Evolutionary conservation across 2,797 vertebrate species (phyloP), one percentile per base, ranked within the genome.

Genomic region (Sciaenops ocellatus): DNA sequence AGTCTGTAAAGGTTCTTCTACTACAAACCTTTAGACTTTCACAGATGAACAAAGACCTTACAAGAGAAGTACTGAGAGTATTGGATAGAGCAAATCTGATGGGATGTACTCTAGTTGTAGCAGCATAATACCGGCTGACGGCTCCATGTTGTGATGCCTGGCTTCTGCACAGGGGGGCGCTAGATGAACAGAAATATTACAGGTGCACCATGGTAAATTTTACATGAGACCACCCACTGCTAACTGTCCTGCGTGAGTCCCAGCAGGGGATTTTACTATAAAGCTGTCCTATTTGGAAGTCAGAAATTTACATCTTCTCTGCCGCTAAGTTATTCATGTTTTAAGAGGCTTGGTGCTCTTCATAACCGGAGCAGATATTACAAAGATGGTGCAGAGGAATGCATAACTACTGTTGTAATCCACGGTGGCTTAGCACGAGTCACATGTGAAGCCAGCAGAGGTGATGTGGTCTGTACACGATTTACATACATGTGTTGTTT

Each of bases 101-200:
- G 16, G 30, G n/a, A 30, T 66, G 0, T 52, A 1, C 34, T 41
- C 6, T 0, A 28, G 22, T 4, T 28, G 7, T 17, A 28, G 22
- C 6, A 18, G 1, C 6, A 18, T 75, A 1, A 70, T 48, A 67
- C 17, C 3, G 6, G 44, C 22, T 41, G 51, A n/a, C 5, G 4
- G 47, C 18, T 71, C 13, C 55, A 34, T 34, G 41, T 10, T 74
- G 88, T 62, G 17, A 78, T 73, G 34, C 18, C 13, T 3, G 24
- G 3, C 60, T 10, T 63, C 4, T 16, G 52, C 93, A 92, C 82
- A 68, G 30, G 89, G 62, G 65, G 90, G 91, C 62, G 78, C 77
- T 47, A 71, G 11, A 74, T 44, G 78, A 87, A 55, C 76, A 87
- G 15, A 66, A 81, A 86, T 84, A 24, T 1, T 6, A n/a, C 0